Conservation (phyloP, 2,888 invertebrate genomes). For the Dione juno region DNA sequence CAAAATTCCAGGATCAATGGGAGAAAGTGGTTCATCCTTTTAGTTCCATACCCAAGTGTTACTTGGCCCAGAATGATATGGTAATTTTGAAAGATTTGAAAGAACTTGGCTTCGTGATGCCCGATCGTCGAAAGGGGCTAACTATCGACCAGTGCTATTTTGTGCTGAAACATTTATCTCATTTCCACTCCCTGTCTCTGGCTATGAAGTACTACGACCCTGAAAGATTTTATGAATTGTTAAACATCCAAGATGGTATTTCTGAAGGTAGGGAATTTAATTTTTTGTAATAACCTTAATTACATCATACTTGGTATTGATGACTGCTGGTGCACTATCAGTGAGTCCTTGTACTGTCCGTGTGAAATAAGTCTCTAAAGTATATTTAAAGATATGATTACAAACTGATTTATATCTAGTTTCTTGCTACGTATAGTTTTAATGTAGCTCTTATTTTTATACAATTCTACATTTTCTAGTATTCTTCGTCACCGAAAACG, state of each 20-base stretch:
- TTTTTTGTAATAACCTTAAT: too few relatives aligned
- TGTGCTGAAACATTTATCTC: slow-evolving; percentile 84
- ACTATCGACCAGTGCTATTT: slow-evolving; percentile 84
- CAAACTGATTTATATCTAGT: too few relatives aligned
- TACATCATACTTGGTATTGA: too few relatives aligned
- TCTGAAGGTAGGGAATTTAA: slow-evolving; percentile 66
- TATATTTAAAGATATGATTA: too few relatives aligned
- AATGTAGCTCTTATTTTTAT: background rate
- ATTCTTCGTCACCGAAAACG: slow-evolving; percentile 86
- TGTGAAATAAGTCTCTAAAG: too few relatives aligned
- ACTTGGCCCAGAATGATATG: slow-evolving; percentile 82
- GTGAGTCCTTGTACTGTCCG: too few relatives aligned
- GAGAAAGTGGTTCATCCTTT: slow-evolving; percentile 71
- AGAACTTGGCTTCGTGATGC: slow-evolving; percentile 85
- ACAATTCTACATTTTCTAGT: slow-evolving; percentile 59
- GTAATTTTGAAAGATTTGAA: slow-evolving; percentile 85
- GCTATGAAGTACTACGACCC: slow-evolving; percentile 85
- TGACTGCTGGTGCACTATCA: too few relatives aligned
- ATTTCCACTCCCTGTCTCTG: slow-evolving; percentile 86
- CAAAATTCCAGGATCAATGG: slow-evolving; percentile 81
- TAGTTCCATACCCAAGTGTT: slow-evolving; percentile 84
- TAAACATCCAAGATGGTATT: slow-evolving; percentile 75
- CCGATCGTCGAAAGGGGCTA: slow-evolving; percentile 85
- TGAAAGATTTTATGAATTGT: slow-evolving; percentile 79
- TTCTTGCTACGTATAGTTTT: too few relatives aligned